Base-by-base conservation (phyloP, 2,113 vertebrate genomes). In the Stictonetta naevosa region DNA sequence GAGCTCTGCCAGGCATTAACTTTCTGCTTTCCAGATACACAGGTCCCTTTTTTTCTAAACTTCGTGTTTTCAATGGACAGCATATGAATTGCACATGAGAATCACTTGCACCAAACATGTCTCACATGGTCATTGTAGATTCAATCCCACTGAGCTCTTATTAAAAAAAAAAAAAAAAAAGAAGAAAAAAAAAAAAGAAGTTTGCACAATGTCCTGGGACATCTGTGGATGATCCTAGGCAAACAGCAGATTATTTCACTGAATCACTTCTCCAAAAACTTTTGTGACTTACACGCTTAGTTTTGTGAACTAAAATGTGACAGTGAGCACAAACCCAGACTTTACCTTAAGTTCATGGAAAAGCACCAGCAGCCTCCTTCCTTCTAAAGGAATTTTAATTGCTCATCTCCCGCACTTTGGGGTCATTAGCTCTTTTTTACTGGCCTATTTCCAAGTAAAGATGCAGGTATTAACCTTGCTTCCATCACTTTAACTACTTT, bases 51-150 rank as follows among this genome's bases (percentile, higher is more conserved):
- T 76, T 6, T 52, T 84, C 79, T 55, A 5, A 34, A 66, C 93
- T 87, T 78, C 62, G 22, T 66, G 77, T 75, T 90, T 96, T 93
- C 92, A 94, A 62, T 36, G 44, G 20, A 22, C 79, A 42, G 25
- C 90, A 82, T 79, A 69, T 73, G 93, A 96, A 86, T 15, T 75
- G 69, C 87, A 91, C 87, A 78, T 59, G 93, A 96, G 88, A 95
- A 73, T 71, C 87, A 88, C 29, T 76, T 4, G 13, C 40, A 86
- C 16, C 64, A 90, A 92, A 77, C 40, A 12, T 6, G 38, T 34
- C 78, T 78, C 2, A 1, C 58, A 10, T 59, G 55, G 25, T 46
- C 33, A 46, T 13, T 75, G n/a, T 33, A 31, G 16, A 56, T 78
- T 34, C 83, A 46, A 44, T 59, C 15, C 14, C 86, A 36, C 29